phyloP scores from a whole-genome alignment of 1,140 invertebrate species.

The Tribolium castaneum region DNA sequence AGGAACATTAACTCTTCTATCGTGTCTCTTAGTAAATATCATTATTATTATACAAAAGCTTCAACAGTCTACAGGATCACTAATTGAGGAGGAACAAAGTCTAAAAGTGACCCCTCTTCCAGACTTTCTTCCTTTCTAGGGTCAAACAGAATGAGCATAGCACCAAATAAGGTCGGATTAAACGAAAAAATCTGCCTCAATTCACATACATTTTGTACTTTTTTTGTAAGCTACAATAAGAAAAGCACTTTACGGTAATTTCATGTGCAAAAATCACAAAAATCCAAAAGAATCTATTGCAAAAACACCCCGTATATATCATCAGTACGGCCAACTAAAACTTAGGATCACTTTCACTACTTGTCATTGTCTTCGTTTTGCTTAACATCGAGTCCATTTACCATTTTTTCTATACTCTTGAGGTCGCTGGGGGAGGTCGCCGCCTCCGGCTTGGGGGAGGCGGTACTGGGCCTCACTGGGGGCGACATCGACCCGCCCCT shows the following conservation, averaged over 20 bases:
- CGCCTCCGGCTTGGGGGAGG: conserved; percentile 61
- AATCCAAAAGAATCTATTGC: conserved; percentile 35
- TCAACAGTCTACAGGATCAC: conserved; percentile 46
- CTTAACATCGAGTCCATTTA: conserved; percentile 90
- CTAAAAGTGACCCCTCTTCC: neutral
- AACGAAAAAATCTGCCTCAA: conserved; percentile 1
- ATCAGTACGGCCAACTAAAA: conserved; percentile 34
- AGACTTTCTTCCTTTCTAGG: neutral
- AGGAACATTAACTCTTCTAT: conserved; percentile 44
- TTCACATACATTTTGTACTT: conserved; percentile 45
- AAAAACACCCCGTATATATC: conserved; percentile 46
- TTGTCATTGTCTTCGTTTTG: conserved; percentile 55
- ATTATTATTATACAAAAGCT: conserved; percentile 31
- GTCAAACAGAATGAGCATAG: conserved; percentile 17
- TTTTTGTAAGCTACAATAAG: conserved; percentile 42
- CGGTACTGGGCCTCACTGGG: conserved; percentile 65
- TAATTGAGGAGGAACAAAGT: neutral
- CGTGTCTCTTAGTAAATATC: conserved; percentile 3
- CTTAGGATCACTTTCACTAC: conserved; percentile 52
- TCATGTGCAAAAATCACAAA: conserved; percentile 18
- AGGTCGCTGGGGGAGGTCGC: conserved; percentile 77
- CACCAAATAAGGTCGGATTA: conserved; percentile 14
- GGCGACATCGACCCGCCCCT: conserved; percentile 67
- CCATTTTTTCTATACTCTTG: conserved; percentile 97
- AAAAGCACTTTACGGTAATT: conserved; percentile 43